phyloP scores from a whole-genome alignment of 1,140 invertebrate species.

The Drosophila rufa region DNA sequence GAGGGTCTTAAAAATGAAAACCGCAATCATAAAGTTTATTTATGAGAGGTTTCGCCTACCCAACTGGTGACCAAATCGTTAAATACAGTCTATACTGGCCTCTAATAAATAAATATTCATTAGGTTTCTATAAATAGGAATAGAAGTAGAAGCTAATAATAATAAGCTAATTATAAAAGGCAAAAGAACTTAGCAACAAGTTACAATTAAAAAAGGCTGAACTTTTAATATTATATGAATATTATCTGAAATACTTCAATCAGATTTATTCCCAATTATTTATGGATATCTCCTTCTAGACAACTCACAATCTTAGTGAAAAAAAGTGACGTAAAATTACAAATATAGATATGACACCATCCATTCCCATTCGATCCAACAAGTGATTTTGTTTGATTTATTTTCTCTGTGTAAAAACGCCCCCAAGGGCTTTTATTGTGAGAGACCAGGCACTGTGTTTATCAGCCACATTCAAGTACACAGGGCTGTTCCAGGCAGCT shows the following conservation, averaged over 20 bases:
- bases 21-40: not conserved
- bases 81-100: not conserved
- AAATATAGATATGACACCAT: conserved; percentile 6
- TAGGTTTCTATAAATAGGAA: too few species aligned
- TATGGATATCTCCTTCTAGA: too few species aligned
- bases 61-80: not conserved
- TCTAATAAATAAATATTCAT: too few species aligned
- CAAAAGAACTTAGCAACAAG: not conserved
- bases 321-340: too few species aligned
- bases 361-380: not conserved
- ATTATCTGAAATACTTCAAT: not conserved
- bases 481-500: conserved; percentile 2
- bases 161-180: not conserved
- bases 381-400: not conserved
- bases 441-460: conserved; percentile 17
- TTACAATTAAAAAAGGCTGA: not conserved
- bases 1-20: not conserved
- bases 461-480: conserved; percentile 17
- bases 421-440: conserved; percentile 1
- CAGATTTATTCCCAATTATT: not conserved
- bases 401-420: conserved; percentile 5
- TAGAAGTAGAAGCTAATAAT: too few species aligned
- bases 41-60: not conserved
- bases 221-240: too few species aligned
- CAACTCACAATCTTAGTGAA: too few species aligned